phyloP scores from a whole-genome alignment of 2,888 invertebrate genomes.

The Zonitis immaculata region DNA sequence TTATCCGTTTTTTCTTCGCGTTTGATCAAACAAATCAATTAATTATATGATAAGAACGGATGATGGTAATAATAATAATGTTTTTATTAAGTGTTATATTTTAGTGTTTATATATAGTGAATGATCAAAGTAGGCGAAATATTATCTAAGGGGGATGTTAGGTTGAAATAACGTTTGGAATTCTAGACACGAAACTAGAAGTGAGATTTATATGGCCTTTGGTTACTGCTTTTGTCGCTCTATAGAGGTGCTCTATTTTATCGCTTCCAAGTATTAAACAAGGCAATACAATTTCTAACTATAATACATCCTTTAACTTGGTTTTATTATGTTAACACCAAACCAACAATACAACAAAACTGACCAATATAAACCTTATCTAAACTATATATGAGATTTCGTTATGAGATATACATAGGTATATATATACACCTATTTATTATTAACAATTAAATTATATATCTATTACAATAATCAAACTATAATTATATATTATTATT shows the following conservation, averaged over 20 bases:
- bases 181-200: constrained; percentile 41
- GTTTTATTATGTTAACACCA: too few species aligned
- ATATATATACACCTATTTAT: too few species aligned
- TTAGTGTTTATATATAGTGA: constrained; percentile 14
- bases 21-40: too few species aligned
- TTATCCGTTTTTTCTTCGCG: background rate
- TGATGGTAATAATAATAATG: background rate
- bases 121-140: constrained; percentile 11
- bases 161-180: constrained; percentile 42
- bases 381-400: too few species aligned
- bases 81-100: constrained; percentile 8
- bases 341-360: constrained; percentile 17
- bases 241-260: constrained; percentile 40
- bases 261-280: constrained; percentile 41
- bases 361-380: too few species aligned
- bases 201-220: constrained; percentile 44
- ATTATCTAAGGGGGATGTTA: constrained; percentile 31
- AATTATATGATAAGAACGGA: too few species aligned
- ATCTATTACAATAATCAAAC: too few species aligned
- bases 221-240: constrained; percentile 41
- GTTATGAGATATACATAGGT: too few species aligned
- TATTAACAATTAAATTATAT: too few species aligned
- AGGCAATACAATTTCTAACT: constrained; percentile 39
- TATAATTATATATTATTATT: too few species aligned
- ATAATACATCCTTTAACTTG: constrained; percentile 26